phyloP scores from a whole-genome alignment of 2,113 vertebrate species.

The Scomber japonicus region DNA sequence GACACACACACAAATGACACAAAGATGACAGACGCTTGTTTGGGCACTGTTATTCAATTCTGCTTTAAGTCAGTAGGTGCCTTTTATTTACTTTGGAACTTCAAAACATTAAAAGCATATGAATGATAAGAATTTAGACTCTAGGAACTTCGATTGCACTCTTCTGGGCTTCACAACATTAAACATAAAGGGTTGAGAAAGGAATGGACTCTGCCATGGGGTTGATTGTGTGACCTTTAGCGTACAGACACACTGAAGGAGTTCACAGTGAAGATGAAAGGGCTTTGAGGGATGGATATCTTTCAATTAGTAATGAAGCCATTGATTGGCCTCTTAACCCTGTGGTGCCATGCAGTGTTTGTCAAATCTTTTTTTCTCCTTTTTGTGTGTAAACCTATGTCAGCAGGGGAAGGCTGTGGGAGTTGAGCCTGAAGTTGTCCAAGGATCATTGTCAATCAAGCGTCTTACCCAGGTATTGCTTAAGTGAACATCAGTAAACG shows the following conservation, averaged over 20 bases:
- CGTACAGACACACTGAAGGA: conserved; percentile 58
- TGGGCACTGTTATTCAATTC: background rate
- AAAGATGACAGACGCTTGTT: background rate
- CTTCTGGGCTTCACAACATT: conserved; percentile 16
- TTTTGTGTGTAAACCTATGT: conserved; percentile 48
- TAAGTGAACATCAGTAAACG: background rate
- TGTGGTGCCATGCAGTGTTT: conserved; percentile 31
- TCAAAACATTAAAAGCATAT: background rate
- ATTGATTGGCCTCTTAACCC: conserved; percentile 75
- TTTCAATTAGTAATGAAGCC: conserved; percentile 82
- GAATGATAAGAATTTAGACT: conserved; percentile 1
- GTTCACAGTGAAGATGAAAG: conserved; percentile 74
- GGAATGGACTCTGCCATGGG: conserved; percentile 22
- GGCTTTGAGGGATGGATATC: conserved; percentile 64
- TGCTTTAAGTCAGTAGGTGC: background rate
- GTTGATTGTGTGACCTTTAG: conserved; percentile 74
- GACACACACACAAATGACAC: background rate
- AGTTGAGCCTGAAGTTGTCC: conserved; percentile 42
- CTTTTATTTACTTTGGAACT: background rate
- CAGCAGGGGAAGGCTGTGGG: conserved; percentile 48
- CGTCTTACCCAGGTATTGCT: conserved; percentile 88
- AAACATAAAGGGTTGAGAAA: conserved; percentile 33
- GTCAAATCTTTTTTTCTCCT: conserved; percentile 47
- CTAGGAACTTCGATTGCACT: background rate
- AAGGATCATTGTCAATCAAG: conserved; percentile 82